phyloP scores from a whole-genome alignment of 1,140 invertebrate genomes.

The Tenebrio molitor region DNA sequence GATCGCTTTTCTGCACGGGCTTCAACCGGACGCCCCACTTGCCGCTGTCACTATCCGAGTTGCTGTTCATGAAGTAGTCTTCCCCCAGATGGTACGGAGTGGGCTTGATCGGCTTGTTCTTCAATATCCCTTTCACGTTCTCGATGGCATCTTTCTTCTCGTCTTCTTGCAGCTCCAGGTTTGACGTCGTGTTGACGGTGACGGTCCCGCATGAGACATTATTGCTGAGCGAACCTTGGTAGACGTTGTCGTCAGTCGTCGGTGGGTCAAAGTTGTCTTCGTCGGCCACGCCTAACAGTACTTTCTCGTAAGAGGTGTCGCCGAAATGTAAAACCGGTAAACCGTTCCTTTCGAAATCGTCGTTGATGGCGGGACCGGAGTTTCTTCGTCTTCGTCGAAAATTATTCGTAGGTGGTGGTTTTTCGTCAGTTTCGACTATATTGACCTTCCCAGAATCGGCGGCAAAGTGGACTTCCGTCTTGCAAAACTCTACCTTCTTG shows the following conservation, averaged over 20 bases:
- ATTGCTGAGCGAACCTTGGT: slow-evolving; percentile 11
- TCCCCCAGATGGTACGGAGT: slow-evolving; percentile 78
- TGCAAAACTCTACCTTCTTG: slow-evolving; percentile 87
- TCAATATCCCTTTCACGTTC: slow-evolving; percentile 77
- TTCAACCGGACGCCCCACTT: slow-evolving; percentile 69
- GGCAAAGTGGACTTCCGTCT: slow-evolving; percentile 88
- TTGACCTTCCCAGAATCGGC: slow-evolving; percentile 86
- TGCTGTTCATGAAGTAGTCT: slow-evolving; percentile 60
- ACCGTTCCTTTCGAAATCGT: slow-evolving; percentile 62
- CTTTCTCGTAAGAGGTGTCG: slow-evolving; percentile 69
- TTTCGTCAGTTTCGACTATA: slow-evolving; percentile 88
- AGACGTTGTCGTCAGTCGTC: slow-evolving; percentile 27
- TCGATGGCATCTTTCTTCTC: slow-evolving; percentile 67
- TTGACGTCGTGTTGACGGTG: slow-evolving; percentile 60
- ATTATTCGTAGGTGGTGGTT: slow-evolving; percentile 84
- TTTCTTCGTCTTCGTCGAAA: slow-evolving; percentile 76
- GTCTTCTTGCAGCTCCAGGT: slow-evolving; percentile 61
- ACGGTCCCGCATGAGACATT: slow-evolving; percentile 55
- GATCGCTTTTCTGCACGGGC: slow-evolving; percentile 60
- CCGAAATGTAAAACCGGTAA: slow-evolving; percentile 70
- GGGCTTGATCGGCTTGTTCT: slow-evolving; percentile 79
- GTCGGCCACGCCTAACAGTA: slow-evolving; percentile 59
- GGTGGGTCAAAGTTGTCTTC: slow-evolving; percentile 40
- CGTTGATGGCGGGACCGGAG: slow-evolving; percentile 51
- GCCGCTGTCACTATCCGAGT: slow-evolving; percentile 56